Percentiles rank a stretch among this genome's conserved stretches.
phyloP scores from a whole-genome alignment of 2,888 invertebrate genomes.

The Lutraria lutraria region DNA sequence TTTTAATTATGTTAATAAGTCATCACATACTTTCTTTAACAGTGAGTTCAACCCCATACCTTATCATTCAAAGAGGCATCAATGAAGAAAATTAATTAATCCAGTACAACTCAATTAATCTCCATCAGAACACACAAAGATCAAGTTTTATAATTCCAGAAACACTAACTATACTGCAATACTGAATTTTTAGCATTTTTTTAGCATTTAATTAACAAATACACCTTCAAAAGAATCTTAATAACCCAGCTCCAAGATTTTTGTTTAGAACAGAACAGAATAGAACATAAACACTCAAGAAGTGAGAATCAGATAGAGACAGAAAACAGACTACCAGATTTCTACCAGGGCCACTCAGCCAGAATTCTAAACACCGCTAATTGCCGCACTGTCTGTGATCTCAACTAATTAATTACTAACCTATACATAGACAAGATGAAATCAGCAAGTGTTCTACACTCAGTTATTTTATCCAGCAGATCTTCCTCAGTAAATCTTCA shows the following conservation, averaged over 20 bases:
- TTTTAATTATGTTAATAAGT: too few species aligned
- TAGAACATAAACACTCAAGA: conserved; percentile 54
- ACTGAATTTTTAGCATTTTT: conserved; percentile 12
- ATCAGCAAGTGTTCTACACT: conserved; percentile 28
- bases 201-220: conserved; percentile 34
- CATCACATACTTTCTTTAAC: too few species aligned
- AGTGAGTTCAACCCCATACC: too few species aligned
- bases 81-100: background rate
- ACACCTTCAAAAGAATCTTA: conserved; percentile 44
- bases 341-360: conserved; percentile 57
- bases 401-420: conserved; percentile 67
- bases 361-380: conserved; percentile 63
- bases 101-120: background rate
- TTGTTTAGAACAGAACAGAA: conserved; percentile 35
- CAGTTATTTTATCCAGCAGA: background rate
- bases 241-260: conserved; percentile 31
- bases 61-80: background rate
- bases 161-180: background rate
- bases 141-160: background rate
- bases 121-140: background rate
- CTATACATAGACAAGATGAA: conserved; percentile 28
- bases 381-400: conserved; percentile 62
- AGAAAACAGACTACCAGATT: conserved; percentile 67
- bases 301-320: conserved; percentile 45
- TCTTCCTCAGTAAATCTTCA: background rate